phyloP scores from a whole-genome alignment of 2,888 invertebrate genomes.

The Scaptomyza tumidula region DNA sequence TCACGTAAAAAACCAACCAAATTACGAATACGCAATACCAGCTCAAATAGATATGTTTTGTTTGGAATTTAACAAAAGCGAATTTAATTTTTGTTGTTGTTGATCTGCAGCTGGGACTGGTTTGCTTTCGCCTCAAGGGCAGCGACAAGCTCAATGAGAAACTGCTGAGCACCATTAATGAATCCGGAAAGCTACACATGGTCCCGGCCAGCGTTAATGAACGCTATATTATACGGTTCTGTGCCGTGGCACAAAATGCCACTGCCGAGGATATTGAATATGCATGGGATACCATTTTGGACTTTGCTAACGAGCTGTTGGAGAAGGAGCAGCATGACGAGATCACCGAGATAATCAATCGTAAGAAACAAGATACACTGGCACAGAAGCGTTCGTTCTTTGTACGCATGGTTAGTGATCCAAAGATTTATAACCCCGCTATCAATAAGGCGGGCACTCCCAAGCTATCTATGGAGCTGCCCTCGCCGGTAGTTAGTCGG shows the following conservation, averaged over 20 bases:
- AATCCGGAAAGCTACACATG: constrained; percentile 98
- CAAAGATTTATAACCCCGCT: constrained; percentile 97
- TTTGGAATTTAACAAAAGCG: constrained; percentile 17
- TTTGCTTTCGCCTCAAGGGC: constrained; percentile 95
- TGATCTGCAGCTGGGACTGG: constrained; percentile 90
- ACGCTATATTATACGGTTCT: constrained; percentile 96
- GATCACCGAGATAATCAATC: constrained; percentile 90
- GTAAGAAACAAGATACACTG: constrained; percentile 91
- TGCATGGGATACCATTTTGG: constrained; percentile 93
- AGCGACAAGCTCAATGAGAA: constrained; percentile 94
- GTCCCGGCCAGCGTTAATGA: constrained; percentile 96
- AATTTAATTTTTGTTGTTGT: neutral
- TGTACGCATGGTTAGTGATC: constrained; percentile 98
- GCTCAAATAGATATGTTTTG: constrained; percentile 16
- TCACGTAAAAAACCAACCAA: constrained; percentile 40
- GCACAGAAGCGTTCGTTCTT: constrained; percentile 97
- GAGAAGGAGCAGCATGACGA: constrained; percentile 89
- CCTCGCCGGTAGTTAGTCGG: constrained; percentile 81
- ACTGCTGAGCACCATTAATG: constrained; percentile 95
- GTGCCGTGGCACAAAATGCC: constrained; percentile 96
- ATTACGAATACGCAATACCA: constrained; percentile 54
- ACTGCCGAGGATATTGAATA: constrained; percentile 92
- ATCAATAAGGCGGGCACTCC: constrained; percentile 91
- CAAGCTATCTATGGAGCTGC: constrained; percentile 82
- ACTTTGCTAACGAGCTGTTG: constrained; percentile 91